Base-by-base conservation (phyloP, 2,797 vertebrate genomes). In the Lepilemur septentrionalis region DNA sequence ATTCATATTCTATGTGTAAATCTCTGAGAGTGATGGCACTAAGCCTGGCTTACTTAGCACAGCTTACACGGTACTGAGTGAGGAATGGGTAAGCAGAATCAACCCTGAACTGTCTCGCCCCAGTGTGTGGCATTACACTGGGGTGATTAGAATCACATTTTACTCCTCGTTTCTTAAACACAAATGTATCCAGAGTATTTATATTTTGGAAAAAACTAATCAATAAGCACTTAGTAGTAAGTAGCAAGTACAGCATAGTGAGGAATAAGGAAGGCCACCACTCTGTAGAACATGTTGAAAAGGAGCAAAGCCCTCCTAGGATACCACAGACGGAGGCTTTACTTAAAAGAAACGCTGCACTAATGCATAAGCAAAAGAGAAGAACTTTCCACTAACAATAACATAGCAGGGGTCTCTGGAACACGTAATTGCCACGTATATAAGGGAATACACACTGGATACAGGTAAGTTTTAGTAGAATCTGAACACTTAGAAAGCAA, bases 401-500 rank as follows among this genome's bases (percentile, higher is more conserved):
- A 63, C 28, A 61, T 2, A 86, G 52, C 20, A 92, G 35, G 13
- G 25, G 20, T n/a, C 20, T 79, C 10, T 0, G 1, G 81, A 78
- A 87, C 17, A 93, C 2, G 20, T 38, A 80, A 67, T 65, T 20
- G 43, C 12, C 7, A 20, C 28, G 14, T 7, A 67, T 41, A 30
- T 14, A 63, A 35, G 50, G 46, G 70, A 81, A 93, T 78, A 3
- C 46, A 28, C 25, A 43, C 1, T n/a, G 73, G n/a, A 55, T 1
- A 0, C n/a, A 67, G 7, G 55, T 30, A 30, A 52, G 14, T 70
- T 82, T 52, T 72, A 63, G 38, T 52, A 61, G 91, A 80, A 50
- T 79, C 15, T 43, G 59, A 83, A 88, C 12, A n/a, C 13, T 43
- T 48, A 87, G n/a, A 88, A 94, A 90, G 65, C 13, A 55, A 35